Conservation (phyloP, 2,113 vertebrate species). For the Actinemys pallida region DNA sequence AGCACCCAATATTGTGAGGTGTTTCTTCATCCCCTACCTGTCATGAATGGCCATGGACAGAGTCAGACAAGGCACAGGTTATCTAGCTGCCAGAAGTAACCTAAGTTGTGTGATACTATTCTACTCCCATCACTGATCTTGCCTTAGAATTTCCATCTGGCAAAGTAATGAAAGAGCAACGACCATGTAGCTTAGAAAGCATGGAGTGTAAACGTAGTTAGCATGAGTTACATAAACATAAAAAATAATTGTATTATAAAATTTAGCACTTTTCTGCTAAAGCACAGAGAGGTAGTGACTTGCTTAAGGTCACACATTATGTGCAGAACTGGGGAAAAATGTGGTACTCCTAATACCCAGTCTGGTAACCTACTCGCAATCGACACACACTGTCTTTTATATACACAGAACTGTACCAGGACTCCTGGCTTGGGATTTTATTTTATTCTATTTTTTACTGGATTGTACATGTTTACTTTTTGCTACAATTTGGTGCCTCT, state of each 20-base stretch:
- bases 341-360: background rate
- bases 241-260: background rate
- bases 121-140: background rate
- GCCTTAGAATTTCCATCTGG: background rate
- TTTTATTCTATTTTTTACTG: background rate
- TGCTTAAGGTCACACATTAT: constrained; percentile 1
- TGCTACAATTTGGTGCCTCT: rapidly evolving
- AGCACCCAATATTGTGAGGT: rapidly evolving
- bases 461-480: background rate
- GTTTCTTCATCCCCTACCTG: background rate
- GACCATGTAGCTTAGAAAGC: background rate
- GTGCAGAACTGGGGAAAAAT: constrained; percentile 35
- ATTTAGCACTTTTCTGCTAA: background rate
- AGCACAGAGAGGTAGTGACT: background rate
- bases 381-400: background rate
- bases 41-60: background rate
- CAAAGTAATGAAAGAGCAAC: background rate
- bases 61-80: background rate
- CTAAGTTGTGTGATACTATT: background rate
- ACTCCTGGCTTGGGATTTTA: background rate
- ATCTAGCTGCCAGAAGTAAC: background rate
- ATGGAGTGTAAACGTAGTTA: background rate
- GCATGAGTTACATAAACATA: background rate
- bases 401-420: background rate
- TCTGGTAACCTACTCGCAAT: background rate